Evolutionary conservation across 2,888 invertebrate species (phyloP).

Genomic region (Pediacus dermestoides): DNA sequence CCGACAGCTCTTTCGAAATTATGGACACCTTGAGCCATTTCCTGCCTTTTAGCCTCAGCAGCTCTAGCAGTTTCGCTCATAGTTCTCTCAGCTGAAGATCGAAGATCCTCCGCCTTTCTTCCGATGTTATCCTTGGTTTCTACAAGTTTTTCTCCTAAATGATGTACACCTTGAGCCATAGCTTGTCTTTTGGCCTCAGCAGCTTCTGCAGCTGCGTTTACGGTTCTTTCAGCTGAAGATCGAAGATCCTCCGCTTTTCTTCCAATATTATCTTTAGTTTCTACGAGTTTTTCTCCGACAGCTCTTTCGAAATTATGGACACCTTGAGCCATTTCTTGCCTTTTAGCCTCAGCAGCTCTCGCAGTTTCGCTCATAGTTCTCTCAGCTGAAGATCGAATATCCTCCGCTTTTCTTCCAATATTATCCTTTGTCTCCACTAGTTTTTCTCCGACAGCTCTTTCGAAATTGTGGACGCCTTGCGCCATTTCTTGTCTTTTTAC

Average conservation of each 20-base stretch:
- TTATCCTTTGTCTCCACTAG: conserved; percentile 22
- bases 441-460: conserved; percentile 22
- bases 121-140: not conserved
- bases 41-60: conserved; percentile 21
- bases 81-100: no score
- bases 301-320: conserved; percentile 33
- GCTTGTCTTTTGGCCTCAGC: conserved; percentile 16
- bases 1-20: conserved; percentile 50
- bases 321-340: conserved; percentile 15
- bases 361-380: conserved; percentile 26
- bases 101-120: not conserved
- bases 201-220: conserved; percentile 7
- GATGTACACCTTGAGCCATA: conserved; percentile 17
- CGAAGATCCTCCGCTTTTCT: conserved; percentile 16
- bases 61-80: conserved; percentile 19
- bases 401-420: not conserved
- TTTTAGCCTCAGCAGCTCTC: conserved; percentile 23
- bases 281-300: conserved; percentile 61
- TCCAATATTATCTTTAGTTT: conserved; percentile 48
- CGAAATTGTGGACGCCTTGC: conserved; percentile 12
- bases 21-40: conserved; percentile 16
- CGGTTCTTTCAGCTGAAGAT: conserved; percentile 11
- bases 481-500: conserved; percentile 20
- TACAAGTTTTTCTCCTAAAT: conserved; percentile 15
- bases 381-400: conserved; percentile 11